These are phyloP conservation scores for Elymnias hypermnestra DNA, from an alignment of 1,140 invertebrate species.

Conservation along the genomic window DNA sequence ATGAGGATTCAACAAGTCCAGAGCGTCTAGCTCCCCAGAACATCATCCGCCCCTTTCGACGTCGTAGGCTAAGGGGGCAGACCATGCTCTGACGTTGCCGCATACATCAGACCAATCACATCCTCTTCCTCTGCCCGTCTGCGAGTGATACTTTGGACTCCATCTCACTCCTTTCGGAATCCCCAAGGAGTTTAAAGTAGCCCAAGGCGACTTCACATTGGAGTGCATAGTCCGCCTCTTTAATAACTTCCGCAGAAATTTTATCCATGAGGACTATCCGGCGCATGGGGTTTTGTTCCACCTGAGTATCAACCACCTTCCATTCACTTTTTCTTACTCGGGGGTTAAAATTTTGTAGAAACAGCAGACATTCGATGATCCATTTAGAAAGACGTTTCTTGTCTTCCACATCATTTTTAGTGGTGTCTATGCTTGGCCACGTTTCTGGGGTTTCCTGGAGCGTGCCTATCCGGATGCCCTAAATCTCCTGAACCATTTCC, in stretches of 20 bases:
- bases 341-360: not conserved
- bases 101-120: too few species aligned
- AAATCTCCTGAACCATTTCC: too few species aligned
- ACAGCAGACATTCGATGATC: not conserved
- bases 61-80: too few species aligned
- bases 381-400: not conserved
- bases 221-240: not conserved
- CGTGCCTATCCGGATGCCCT: too few species aligned
- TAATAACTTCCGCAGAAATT: not conserved
- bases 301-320: not conserved
- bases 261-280: not conserved
- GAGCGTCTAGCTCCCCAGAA: too few species aligned
- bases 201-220: not conserved
- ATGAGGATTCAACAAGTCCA: too few species aligned
- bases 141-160: too few species aligned
- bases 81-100: too few species aligned
- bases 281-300: not conserved
- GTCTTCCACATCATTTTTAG: constrained; percentile 4
- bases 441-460: too few species aligned
- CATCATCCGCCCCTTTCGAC: too few species aligned
- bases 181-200: not conserved
- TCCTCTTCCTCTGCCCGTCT: too few species aligned
- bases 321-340: not conserved
- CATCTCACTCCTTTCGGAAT: not conserved
- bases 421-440: too few species aligned